These are phyloP conservation scores for Meriones unguiculatus DNA, from an alignment of 2,113 vertebrate species.

Conservation along the genomic window DNA sequence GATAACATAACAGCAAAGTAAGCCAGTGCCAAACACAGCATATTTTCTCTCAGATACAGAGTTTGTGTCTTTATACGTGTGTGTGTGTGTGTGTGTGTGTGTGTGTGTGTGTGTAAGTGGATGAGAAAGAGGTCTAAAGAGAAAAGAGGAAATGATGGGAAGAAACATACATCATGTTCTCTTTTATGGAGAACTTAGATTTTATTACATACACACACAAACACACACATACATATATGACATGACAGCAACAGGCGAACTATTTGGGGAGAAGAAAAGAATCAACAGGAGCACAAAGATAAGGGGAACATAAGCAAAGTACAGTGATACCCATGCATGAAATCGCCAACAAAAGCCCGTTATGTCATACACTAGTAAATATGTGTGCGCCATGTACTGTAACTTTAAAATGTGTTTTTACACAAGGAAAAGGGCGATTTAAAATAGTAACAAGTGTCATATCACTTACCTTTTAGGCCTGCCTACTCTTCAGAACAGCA, in stretches of 20 bases:
- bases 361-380: too few relatives aligned
- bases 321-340: neutral
- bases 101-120: neutral
- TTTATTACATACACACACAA: neutral
- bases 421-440: neutral
- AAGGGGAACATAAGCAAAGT: neutral
- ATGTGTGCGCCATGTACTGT: neutral
- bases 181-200: neutral
- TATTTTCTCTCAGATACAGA: neutral
- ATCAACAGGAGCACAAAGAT: neutral
- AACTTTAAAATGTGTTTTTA: neutral
- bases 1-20: neutral
- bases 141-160: neutral
- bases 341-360: neutral
- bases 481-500: neutral
- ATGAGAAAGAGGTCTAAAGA: neutral
- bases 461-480: conserved; percentile 23
- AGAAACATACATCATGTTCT: too few relatives aligned
- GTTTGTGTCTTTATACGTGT: neutral
- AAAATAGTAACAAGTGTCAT: neutral
- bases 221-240: neutral
- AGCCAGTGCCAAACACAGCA: neutral
- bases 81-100: neutral
- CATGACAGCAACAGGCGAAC: neutral
- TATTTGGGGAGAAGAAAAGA: neutral